These are phyloP conservation scores for Phalera bucephala DNA, from an alignment of 2,888 invertebrate species.

Conservation along the genomic window DNA sequence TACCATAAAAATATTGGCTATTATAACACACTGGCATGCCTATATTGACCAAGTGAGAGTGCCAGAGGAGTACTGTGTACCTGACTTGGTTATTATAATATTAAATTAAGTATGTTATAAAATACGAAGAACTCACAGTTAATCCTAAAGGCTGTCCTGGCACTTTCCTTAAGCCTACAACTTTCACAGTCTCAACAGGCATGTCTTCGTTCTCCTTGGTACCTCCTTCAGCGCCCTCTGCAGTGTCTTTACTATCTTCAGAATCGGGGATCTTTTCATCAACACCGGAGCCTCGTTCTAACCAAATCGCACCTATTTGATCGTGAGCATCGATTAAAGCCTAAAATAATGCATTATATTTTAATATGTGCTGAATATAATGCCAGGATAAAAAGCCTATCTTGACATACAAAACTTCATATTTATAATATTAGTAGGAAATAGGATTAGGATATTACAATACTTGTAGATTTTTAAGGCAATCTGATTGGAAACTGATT, in stretches of 20 bases:
- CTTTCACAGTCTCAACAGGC: conserved; percentile 91
- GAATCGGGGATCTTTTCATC: conserved; percentile 63
- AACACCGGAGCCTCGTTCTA: conserved; percentile 78
- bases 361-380: background rate
- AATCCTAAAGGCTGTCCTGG: conserved; percentile 94
- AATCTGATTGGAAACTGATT: too few species aligned
- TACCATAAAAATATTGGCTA: too few species aligned
- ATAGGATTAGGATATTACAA: too few species aligned
- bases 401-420: too few species aligned
- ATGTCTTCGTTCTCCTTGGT: conserved; percentile 83
- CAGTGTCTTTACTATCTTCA: conserved; percentile 54
- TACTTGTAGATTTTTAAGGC: too few species aligned
- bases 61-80: too few species aligned
- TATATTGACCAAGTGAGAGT: too few species aligned
- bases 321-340: conserved; percentile 95
- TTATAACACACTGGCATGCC: too few species aligned
- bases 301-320: conserved; percentile 87
- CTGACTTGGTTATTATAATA: too few species aligned
- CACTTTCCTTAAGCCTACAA: conserved; percentile 93
- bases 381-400: too few species aligned
- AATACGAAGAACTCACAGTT: conserved; percentile 86
- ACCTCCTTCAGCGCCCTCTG: conserved; percentile 45
- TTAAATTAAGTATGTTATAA: too few species aligned
- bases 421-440: too few species aligned
- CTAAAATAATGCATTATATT: conserved; percentile 59